Base-by-base conservation (phyloP, 2,888 invertebrate species). In the Lasioglossum zephyrum region DNA sequence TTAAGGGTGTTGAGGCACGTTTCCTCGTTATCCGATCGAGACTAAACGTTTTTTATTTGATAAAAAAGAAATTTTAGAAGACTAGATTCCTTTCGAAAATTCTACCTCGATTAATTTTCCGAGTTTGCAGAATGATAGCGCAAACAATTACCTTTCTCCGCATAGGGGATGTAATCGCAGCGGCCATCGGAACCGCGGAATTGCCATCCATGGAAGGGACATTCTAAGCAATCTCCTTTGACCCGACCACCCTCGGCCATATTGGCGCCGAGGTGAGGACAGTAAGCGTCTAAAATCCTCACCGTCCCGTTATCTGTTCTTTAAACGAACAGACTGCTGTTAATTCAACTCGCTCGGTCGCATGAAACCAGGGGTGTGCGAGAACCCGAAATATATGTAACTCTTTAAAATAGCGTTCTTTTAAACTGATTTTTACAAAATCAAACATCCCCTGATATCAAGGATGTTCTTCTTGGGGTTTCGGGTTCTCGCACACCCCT, bases 221-320 rank as follows among this genome's bases (percentile, higher is more conserved):
- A 99, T 92, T 97, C 97, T 13, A 99, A 96, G 91, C 98, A 98
- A 92, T 97, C 97, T 0, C 97, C 98, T 57, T 96, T 95, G 0
- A 98, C 98, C 0, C 96, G 96, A 0, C 98, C 98, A 0, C 98
- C 98, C 0, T 97, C 96, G 0, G 97, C 98, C 92, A 99, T 95
- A 94, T 98, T 98, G 0, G 99, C 98, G 0, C 99, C 99, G 90
- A 99, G 95, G 93, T 99, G 99, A 0, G 98, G 98, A 91, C 99
- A 99, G 93, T 98, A 98, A 0, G 98, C 98, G 94, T 98, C 97
- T 53, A 98, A 95, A 0, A 97, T 96, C 79, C 97, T 96, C 0
- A 97, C 97, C 5, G 95, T 91, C 0, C 97, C 97, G 60, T 96
- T 96, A 73, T 96, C 95, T 41, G 94, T 94, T 88, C 95, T 95